A percentile compares a stretch with the other conserved stretches of the same genome.
phyloP scores from a whole-genome alignment of 2,888 invertebrate genomes.

The Perdita meconis region DNA sequence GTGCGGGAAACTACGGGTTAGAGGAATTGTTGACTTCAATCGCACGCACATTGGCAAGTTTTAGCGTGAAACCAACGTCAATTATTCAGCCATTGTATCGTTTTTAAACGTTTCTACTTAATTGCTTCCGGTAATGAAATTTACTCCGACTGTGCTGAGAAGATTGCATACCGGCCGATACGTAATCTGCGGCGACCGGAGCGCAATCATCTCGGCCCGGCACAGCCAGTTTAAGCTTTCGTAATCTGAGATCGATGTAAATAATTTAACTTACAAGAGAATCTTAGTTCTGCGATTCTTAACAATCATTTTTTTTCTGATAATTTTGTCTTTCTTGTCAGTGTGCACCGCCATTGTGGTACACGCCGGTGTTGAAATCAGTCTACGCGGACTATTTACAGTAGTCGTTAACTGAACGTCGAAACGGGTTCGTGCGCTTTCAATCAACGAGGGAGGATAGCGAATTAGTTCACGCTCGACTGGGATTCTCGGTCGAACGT shows the following conservation, averaged over 20 bases:
- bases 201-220: too few relatives aligned
- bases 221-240: not conserved
- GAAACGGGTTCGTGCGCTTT: too few relatives aligned
- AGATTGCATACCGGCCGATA: too few relatives aligned
- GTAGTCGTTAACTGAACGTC: too few relatives aligned
- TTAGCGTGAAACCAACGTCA: slow-evolving; percentile 2
- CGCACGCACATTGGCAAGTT: slow-evolving; percentile 26
- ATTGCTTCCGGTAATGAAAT: slow-evolving; percentile 8
- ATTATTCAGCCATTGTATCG: slow-evolving; percentile 7
- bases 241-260: not conserved
- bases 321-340: slow-evolving; percentile 13
- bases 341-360: not conserved
- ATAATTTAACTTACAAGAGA: not conserved
- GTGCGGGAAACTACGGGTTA: not conserved
- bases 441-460: too few relatives aligned
- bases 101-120: slow-evolving; percentile 7
- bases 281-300: not conserved
- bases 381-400: too few relatives aligned
- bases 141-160: too few relatives aligned
- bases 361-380: not conserved
- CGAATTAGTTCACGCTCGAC: too few relatives aligned
- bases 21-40: slow-evolving; percentile 7
- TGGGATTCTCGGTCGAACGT: too few relatives aligned
- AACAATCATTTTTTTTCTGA: not conserved
- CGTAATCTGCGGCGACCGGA: too few relatives aligned